Conservation (phyloP, 2,888 invertebrate species). For the Onchidella celtica region DNA sequence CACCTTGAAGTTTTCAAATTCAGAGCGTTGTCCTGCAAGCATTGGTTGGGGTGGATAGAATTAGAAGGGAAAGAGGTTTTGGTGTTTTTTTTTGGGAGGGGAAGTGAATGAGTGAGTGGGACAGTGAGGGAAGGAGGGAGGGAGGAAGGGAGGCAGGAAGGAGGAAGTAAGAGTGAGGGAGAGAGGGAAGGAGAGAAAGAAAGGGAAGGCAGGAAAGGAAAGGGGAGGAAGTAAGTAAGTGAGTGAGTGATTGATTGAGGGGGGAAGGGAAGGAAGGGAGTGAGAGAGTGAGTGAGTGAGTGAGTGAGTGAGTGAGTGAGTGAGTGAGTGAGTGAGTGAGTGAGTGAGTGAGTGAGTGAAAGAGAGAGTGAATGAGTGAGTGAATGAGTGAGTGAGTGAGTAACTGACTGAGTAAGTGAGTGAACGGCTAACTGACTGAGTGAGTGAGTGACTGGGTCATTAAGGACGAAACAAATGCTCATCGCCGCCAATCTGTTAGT, state of each 20-base stretch:
- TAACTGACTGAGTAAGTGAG: too few relatives aligned
- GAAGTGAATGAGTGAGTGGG: neutral
- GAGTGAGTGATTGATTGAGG: neutral
- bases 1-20: too few relatives aligned
- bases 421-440: too few relatives aligned
- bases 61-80: neutral
- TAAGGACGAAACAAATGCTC: too few relatives aligned
- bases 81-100: neutral
- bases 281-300: neutral
- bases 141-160: neutral
- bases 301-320: neutral
- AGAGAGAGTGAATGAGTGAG: too few relatives aligned
- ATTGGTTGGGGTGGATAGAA: neutral
- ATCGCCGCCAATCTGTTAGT: too few relatives aligned
- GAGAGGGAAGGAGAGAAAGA: too few relatives aligned
- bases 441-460: too few relatives aligned
- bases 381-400: too few relatives aligned
- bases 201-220: neutral
- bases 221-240: neutral
- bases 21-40: neutral
- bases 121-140: neutral
- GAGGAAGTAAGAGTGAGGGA: neutral
- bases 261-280: neutral
- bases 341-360: too few relatives aligned
- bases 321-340: neutral